Conservation (phyloP, 1,140 invertebrate species). For the Pogonus chalceus region DNA sequence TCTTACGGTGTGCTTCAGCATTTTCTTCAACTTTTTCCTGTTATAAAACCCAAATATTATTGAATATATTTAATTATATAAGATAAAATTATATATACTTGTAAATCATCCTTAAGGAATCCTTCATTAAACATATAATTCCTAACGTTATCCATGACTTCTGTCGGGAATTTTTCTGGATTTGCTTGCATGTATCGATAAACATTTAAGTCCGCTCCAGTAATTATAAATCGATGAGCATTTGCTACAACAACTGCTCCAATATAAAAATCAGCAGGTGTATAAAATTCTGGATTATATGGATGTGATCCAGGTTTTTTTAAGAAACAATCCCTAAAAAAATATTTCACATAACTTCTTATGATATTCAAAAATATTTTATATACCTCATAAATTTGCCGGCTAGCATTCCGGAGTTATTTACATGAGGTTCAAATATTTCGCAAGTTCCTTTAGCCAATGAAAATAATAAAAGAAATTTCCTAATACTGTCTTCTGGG, state of each 20-base stretch:
- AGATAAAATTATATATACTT: constrained; percentile 23
- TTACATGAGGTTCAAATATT: constrained; percentile 48
- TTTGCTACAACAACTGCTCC: constrained; percentile 52
- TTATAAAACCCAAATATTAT: constrained; percentile 9
- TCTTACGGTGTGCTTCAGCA: constrained; percentile 22
- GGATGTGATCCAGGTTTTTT: constrained; percentile 53
- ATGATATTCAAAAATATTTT: neutral
- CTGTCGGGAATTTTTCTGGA: constrained; percentile 51
- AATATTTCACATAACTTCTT: neutral
- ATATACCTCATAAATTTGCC: neutral
- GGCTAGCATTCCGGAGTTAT: constrained; percentile 52
- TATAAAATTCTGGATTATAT: constrained; percentile 51
- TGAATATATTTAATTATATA: neutral
- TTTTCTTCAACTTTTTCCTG: constrained; percentile 22
- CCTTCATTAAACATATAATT: constrained; percentile 49
- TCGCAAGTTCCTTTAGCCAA: constrained; percentile 50
- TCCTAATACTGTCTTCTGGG: constrained; percentile 52
- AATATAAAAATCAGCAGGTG: constrained; percentile 56
- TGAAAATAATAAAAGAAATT: constrained; percentile 57
- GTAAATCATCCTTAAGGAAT: constrained; percentile 45
- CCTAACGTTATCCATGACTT: constrained; percentile 48
- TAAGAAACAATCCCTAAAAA: constrained; percentile 44
- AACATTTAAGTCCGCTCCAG: constrained; percentile 55
- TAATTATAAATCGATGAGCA: constrained; percentile 55
- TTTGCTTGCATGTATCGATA: constrained; percentile 61